Conservation (phyloP, 1,140 invertebrate genomes). For the Drosophila ogumai region DNA sequence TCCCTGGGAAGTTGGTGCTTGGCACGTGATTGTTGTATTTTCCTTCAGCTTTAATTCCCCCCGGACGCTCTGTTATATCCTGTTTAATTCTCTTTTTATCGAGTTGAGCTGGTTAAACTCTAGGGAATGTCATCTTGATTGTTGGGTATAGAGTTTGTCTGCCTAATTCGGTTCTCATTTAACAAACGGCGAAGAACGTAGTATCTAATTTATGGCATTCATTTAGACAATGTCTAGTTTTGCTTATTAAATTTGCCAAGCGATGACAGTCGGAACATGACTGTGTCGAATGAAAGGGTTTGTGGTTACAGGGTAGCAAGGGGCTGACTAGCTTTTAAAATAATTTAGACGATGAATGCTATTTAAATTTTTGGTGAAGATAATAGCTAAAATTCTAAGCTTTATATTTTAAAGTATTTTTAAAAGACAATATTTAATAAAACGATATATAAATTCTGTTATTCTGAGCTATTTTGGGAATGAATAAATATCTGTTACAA, state of each 20-base stretch:
- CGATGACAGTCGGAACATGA: conserved; percentile 31
- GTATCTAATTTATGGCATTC: conserved; percentile 42
- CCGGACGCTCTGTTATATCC: background rate
- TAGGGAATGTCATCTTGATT: conserved; percentile 38
- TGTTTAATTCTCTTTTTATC: conserved; percentile 31
- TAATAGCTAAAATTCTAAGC: background rate
- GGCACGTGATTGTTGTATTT: conserved; percentile 43
- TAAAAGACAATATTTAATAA: too few species aligned
- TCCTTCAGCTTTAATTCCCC: conserved; percentile 6
- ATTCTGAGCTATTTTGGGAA: too few species aligned
- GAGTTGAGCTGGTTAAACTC: conserved; percentile 19
- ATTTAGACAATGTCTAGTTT: conserved; percentile 44
- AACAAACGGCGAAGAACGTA: conserved; percentile 1
- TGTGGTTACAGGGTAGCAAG: background rate
- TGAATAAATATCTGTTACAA: too few species aligned
- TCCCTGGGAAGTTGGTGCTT: conserved; percentile 50
- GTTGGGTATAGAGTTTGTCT: conserved; percentile 12
- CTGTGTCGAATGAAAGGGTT: background rate
- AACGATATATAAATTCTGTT: too few species aligned
- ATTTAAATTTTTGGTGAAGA: too few species aligned
- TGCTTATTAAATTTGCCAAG: conserved; percentile 30
- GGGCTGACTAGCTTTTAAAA: background rate
- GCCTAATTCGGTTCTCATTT: conserved; percentile 12
- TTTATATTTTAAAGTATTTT: background rate
- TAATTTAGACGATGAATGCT: too few species aligned